Evolutionary conservation across 2,113 vertebrate species (phyloP).

Genomic region (Notothenia rossii): DNA sequence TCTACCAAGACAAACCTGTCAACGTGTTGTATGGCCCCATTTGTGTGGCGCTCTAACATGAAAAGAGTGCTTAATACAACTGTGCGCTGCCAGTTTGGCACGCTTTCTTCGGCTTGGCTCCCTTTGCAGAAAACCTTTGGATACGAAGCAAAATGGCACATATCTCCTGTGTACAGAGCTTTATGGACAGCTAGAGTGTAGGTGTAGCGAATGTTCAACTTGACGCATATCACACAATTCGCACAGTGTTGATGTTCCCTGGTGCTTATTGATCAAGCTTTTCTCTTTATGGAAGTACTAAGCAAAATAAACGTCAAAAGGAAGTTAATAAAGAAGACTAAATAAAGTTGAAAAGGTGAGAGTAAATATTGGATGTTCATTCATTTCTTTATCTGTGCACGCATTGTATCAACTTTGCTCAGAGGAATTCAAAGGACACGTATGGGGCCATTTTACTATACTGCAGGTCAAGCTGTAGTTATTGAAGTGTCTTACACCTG

Average conservation of each 20-base stretch:
- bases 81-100: constrained; percentile 60
- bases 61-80: constrained; percentile 56
- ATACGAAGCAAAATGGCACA: constrained; percentile 47
- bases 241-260: constrained; percentile 30
- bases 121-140: constrained; percentile 31
- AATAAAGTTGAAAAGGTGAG: no score
- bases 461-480: not conserved
- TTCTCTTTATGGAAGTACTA: constrained; percentile 31
- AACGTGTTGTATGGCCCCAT: constrained; percentile 32
- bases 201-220: constrained; percentile 49
- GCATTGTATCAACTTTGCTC: not conserved
- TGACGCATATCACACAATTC: constrained; percentile 26
- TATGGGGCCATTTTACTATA: not conserved
- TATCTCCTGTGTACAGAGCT: constrained; percentile 48
- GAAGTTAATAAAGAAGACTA: no score
- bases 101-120: constrained; percentile 38
- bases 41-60: constrained; percentile 40
- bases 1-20: constrained; percentile 44
- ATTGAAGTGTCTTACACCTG: not conserved
- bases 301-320: not conserved
- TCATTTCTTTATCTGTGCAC: not conserved
- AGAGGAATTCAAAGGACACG: not conserved
- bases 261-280: constrained; percentile 41
- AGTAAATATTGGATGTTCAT: not conserved
- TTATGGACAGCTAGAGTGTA: constrained; percentile 27